These are phyloP conservation scores for Betta splendens DNA, from an alignment of 2,797 vertebrate genomes.

Conservation along the genomic window DNA sequence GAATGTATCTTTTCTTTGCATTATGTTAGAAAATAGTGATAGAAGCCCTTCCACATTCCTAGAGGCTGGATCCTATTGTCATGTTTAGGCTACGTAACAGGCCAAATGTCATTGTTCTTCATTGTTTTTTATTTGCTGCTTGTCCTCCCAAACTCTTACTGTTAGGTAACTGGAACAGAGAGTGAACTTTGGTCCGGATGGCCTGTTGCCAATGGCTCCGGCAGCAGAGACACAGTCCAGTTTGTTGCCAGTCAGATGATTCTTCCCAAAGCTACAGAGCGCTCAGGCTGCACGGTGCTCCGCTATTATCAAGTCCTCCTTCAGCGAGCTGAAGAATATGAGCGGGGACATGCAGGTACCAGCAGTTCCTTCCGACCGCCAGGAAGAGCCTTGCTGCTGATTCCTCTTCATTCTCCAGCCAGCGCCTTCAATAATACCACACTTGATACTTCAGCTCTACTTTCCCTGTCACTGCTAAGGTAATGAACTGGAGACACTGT, in stretches of 20 bases:
- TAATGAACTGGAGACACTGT: constrained; percentile 27
- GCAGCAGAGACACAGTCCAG: constrained; percentile 32
- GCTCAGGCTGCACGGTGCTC: constrained; percentile 66
- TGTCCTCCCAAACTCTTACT: constrained; percentile 1
- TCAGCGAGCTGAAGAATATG: constrained; percentile 55
- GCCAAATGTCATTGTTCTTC: no score
- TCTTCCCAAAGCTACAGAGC: constrained; percentile 47
- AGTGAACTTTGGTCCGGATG: constrained; percentile 37
- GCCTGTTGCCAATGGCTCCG: background rate
- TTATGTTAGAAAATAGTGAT: no score
- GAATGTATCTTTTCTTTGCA: no score
- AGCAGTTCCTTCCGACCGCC: constrained; percentile 13
- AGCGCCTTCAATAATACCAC: constrained; percentile 38
- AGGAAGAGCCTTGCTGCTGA: constrained; percentile 24
- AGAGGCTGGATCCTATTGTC: no score
- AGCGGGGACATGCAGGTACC: constrained; percentile 16
- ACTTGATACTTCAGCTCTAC: constrained; percentile 19
- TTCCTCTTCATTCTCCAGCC: constrained; percentile 22
- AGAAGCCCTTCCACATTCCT: no score
- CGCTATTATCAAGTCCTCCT: constrained; percentile 62
- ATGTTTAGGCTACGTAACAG: no score
- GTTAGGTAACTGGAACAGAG: constrained; percentile 53
- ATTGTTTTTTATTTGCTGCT: no score
- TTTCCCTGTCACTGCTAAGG: constrained; percentile 50
- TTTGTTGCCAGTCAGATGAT: constrained; percentile 73